A percentile compares a stretch with the other conserved stretches of the same genome.
Conservation (phyloP, 2,113 vertebrate species). For the Rattus rattus region DNA sequence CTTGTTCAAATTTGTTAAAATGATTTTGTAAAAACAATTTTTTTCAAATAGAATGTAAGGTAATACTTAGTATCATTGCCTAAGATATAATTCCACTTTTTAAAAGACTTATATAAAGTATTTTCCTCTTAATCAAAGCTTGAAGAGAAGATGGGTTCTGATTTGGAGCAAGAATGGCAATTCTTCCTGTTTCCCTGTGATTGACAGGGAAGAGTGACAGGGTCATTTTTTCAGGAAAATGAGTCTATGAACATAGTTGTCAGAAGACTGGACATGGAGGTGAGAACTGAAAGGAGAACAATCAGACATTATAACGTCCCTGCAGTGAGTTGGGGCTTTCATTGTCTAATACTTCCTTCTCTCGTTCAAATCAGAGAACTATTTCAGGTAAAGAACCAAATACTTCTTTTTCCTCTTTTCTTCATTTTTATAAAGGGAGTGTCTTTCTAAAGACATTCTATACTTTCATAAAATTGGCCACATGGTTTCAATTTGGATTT, state of each 20-base stretch:
- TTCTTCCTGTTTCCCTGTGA: not conserved
- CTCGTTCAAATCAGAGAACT: not conserved
- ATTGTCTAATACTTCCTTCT: not conserved
- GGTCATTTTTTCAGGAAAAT: not conserved
- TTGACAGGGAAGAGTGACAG: not conserved
- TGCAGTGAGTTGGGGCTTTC: not conserved
- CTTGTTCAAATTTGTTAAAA: constrained; percentile 26
- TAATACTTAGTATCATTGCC: not conserved
- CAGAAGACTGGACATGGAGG: not conserved
- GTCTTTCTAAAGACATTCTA: not conserved
- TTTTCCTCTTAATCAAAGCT: not conserved
- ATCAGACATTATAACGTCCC: not conserved
- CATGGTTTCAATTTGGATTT: constrained; percentile 4
- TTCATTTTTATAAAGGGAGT: not conserved
- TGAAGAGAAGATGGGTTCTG: not conserved
- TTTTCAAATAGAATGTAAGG: not conserved
- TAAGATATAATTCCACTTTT: not conserved
- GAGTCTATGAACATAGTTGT: not conserved
- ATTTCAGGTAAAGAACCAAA: not conserved
- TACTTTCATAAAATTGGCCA: not conserved
- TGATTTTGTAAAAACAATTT: too few relatives aligned
- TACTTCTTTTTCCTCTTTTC: not conserved
- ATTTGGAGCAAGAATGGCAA: not conserved
- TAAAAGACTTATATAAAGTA: not conserved
- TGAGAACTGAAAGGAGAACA: not conserved